These are phyloP conservation scores for Sylvilagus bachmani DNA, from an alignment of 2,113 vertebrate genomes.

Conservation along the genomic window DNA sequence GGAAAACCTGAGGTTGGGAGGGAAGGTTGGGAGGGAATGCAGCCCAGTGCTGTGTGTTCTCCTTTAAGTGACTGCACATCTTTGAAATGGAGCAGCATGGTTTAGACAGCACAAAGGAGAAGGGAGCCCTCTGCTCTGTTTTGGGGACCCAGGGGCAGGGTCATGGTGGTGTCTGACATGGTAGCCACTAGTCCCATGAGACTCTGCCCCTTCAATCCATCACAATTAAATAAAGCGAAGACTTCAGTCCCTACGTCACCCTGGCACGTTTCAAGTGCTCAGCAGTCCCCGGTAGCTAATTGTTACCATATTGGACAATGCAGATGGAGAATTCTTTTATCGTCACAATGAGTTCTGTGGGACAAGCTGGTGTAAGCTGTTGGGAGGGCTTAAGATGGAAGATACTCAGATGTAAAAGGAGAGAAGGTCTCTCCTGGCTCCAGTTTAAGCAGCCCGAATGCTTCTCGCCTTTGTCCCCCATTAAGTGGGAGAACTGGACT, in stretches of 20 bases:
- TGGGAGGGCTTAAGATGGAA: not conserved
- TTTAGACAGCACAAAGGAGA: not conserved
- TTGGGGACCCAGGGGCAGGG: not conserved
- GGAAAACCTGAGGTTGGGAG: conserved; percentile 45
- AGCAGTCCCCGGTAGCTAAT: not conserved
- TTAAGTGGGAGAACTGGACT: not conserved
- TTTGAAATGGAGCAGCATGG: not conserved
- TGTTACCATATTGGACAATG: not conserved
- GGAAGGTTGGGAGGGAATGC: not conserved
- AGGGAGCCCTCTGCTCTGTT: not conserved
- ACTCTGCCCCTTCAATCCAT: not conserved
- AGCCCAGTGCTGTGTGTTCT: not conserved
- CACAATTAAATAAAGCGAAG: not conserved
- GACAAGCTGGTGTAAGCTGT: not conserved
- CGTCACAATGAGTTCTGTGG: not conserved
- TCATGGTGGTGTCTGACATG: fast-evolving
- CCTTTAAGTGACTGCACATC: not conserved
- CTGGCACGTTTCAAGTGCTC: not conserved
- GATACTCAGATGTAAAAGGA: no score
- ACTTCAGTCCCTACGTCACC: not conserved
- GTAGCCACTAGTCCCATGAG: fast-evolving
- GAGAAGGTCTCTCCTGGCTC: not conserved
- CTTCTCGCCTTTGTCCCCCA: not conserved
- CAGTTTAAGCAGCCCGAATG: not conserved
- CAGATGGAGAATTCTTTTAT: fast-evolving